Base-by-base conservation (phyloP, 2,113 vertebrate species). In the Gnathonemus echidnorhynchus region DNA sequence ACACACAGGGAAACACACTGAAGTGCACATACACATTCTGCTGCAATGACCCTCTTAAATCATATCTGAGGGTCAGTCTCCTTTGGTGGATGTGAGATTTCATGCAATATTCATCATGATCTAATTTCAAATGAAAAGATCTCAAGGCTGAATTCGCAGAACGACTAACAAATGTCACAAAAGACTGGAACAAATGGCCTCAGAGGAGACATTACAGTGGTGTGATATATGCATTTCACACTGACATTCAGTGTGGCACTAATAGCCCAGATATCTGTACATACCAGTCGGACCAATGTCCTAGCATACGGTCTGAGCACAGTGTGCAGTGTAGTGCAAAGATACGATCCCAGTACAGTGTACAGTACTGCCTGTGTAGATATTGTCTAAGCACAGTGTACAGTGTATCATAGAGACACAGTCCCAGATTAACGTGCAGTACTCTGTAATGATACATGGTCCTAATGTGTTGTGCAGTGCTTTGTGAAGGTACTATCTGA, bases 51-150 rank as follows among this genome's bases (percentile, higher is more conserved):
- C 91, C 88, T 88, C 15, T 45, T 92, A 87, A 90, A 91, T 92
- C 56, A 92, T 92, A 89, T 86, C 89, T 92, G 90, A 89, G 88
- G 90, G 89, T 91, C 87, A 87, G 27, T 85, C 86, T 91, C 19
- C 50, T 42, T 21, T 49, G 42, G 89, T 85, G 15, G 52, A 58
- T 53, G 50, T 85, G 77, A 58, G 80, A 45, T 89, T 89, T 83
- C 83, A 90, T 90, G 52, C 88, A 88, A 87, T 88, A 88, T 91
- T 88, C 42, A 91, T 88, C 92, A 89, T 48, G 11, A n/a, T 77
- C 84, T 52, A 50, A 90, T 90, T 56, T 88, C 53, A 70, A 89
- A 89, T 87, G 88, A 89, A 87, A 52, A 48, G 27, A 87, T 87
- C 27, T 50, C 5, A 9, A n/a, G 31, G 87, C 80, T 56, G 50